Percentiles rank a stretch among this genome's conserved stretches.
Evolutionary conservation across 2,797 vertebrate genomes (phyloP).

Genomic region (Neopelma chrysocephalum): DNA sequence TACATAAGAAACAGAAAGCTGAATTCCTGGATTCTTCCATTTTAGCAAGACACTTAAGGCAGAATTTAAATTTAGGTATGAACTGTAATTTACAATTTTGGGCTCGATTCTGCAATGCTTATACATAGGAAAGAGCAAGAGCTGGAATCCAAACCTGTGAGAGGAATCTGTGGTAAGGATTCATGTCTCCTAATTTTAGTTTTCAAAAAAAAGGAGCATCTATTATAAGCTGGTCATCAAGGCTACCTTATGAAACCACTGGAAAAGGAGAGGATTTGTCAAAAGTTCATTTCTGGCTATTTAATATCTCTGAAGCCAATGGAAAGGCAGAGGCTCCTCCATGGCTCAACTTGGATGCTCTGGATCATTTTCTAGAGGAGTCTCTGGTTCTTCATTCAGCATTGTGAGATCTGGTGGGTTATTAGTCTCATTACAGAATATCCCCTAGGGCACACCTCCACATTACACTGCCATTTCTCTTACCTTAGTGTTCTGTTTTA

Average conservation of each 20-base stretch:
- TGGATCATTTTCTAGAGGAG: background rate
- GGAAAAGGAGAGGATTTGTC: background rate
- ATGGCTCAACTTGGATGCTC: background rate
- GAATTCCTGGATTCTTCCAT: background rate
- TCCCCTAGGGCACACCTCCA: background rate
- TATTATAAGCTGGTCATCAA: background rate
- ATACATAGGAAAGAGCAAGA: background rate
- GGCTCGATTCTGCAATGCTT: background rate
- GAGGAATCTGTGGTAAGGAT: background rate
- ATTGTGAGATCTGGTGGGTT: background rate
- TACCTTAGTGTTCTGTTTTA: background rate
- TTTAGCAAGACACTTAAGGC: background rate
- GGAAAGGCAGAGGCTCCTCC: background rate
- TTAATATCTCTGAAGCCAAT: background rate
- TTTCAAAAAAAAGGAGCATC: background rate
- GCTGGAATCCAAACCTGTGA: background rate
- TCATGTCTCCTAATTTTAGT: background rate
- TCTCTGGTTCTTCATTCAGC: background rate
- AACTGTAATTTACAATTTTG: background rate
- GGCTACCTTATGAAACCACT: background rate
- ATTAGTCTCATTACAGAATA: slow-evolving; percentile 21
- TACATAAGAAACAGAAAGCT: background rate
- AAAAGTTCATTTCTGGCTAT: background rate
- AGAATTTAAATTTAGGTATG: background rate
- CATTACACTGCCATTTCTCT: slow-evolving; percentile 21